Conservation (phyloP, 1,140 invertebrate species). For the Diprion similis region DNA sequence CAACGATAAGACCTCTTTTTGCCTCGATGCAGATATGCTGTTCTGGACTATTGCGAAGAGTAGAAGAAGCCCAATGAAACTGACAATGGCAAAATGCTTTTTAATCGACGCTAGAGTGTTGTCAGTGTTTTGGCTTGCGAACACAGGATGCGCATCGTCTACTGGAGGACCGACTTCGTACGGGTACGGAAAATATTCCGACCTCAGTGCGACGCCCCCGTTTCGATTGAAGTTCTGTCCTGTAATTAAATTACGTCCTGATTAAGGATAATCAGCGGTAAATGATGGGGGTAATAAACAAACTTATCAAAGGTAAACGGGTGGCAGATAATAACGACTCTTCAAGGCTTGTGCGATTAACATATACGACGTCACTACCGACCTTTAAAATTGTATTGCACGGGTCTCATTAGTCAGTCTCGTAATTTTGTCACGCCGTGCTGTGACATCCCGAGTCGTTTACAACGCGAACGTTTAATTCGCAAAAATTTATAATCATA, state of each 20-base stretch:
- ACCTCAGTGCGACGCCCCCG: neutral
- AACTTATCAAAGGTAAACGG: too few species aligned
- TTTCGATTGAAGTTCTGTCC: neutral
- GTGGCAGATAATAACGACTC: too few species aligned
- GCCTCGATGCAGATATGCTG: slow-evolving; percentile 45
- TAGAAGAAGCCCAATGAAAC: slow-evolving; percentile 56
- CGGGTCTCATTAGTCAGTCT: neutral
- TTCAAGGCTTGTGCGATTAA: too few species aligned
- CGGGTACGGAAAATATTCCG: neutral
- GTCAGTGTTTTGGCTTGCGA: slow-evolving; percentile 29
- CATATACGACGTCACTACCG: neutral
- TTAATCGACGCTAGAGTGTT: slow-evolving; percentile 43
- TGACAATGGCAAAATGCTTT: slow-evolving; percentile 54
- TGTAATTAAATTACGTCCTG: neutral
- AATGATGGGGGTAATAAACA: too few species aligned
- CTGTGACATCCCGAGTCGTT: neutral
- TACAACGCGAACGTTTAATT: neutral
- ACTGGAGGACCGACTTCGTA: neutral
- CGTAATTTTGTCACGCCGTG: neutral
- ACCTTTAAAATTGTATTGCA: neutral
- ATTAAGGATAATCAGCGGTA: neutral
- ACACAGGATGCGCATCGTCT: neutral
- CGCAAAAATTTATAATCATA: neutral
- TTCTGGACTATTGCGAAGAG: slow-evolving; percentile 58
- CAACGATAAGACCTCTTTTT: slow-evolving; percentile 47